Evolutionary conservation across 1,140 invertebrate species (phyloP), one percentile per base, ranked within the genome.

Genomic region (Acromyrmex heyeri): DNA sequence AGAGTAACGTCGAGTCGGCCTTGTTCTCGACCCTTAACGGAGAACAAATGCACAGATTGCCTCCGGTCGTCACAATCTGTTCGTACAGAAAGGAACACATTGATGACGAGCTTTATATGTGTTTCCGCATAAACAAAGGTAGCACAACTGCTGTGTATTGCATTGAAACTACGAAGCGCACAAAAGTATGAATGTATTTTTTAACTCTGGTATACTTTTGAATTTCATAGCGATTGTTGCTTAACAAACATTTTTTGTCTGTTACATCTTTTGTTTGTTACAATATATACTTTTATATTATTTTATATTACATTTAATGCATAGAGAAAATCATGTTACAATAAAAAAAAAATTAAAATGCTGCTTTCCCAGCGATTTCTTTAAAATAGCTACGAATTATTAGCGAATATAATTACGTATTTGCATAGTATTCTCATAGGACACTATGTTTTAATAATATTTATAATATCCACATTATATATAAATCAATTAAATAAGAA

Each of bases 51-150:
- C 48, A 50, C 44, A 50, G 67, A 14, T 79, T 50, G 79, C 72
- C 73, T 53, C 73, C 16, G 53, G 57, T 50, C 38, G 21, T 61
- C 75, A 59, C 6, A 72, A 10, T 77, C 79, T 50, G 61, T 50
- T 70, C 86, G 57, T 67, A 24, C 18, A n/a, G 38, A 64, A 87
- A 85, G 62, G 57, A 87, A 90, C 53, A 50, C 85, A 82, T 67
- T 78, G 76, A 59, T 57, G 89, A 75, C 44, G 53, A 69, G 55
- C 59, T 90, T 82, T 87, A 90, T 79, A 75, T 50, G 38, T 65
- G 72, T 59, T 90, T 89, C 86, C 89, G 78, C 73, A 87, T 89
- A 90, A 90, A 90, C 88, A 79, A 87, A 87, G 78, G 85, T 73
- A 65, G 59, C 44, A 89, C 65, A 61, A 70, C 53, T 76, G 61